Conservation (phyloP, 2,888 invertebrate species). For the Tipula confusa region DNA sequence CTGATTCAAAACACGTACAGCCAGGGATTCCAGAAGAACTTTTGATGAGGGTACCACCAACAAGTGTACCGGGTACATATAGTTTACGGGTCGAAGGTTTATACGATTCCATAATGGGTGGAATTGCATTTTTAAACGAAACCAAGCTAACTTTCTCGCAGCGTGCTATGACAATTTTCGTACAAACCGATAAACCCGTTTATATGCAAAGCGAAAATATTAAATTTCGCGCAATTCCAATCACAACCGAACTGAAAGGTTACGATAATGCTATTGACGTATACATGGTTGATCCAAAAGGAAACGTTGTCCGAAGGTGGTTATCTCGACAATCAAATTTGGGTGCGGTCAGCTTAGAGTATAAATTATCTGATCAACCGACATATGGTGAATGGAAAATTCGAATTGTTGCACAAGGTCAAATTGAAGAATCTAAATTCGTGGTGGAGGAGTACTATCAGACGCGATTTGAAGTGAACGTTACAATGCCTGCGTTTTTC, state of each 20-base stretch:
- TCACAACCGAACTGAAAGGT: conserved; percentile 85
- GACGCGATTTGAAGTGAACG: conserved; percentile 89
- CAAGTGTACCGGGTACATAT: conserved; percentile 78
- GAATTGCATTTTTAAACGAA: conserved; percentile 85
- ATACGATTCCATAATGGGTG: conserved; percentile 64
- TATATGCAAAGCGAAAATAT: conserved; percentile 92
- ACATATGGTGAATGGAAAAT: conserved; percentile 90
- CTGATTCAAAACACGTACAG: conserved; percentile 74
- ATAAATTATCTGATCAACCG: conserved; percentile 87
- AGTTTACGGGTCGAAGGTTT: conserved; percentile 77
- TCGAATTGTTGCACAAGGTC: conserved; percentile 81
- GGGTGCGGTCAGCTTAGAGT: conserved; percentile 89
- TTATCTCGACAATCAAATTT: conserved; percentile 87
- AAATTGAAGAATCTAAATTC: conserved; percentile 80
- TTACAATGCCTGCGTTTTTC: conserved; percentile 93
- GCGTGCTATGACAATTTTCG: conserved; percentile 90
- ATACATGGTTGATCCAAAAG: conserved; percentile 83
- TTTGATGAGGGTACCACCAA: conserved; percentile 82
- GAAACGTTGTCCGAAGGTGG: conserved; percentile 87
- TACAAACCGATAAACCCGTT: conserved; percentile 91
- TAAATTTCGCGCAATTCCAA: conserved; percentile 85
- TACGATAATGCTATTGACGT: conserved; percentile 89
- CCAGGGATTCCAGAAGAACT: conserved; percentile 86
- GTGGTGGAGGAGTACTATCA: conserved; percentile 93
- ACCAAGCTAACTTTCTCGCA: conserved; percentile 79